Base-by-base conservation (phyloP, 2,113 vertebrate genomes). In the Carettochelys insculpta region DNA sequence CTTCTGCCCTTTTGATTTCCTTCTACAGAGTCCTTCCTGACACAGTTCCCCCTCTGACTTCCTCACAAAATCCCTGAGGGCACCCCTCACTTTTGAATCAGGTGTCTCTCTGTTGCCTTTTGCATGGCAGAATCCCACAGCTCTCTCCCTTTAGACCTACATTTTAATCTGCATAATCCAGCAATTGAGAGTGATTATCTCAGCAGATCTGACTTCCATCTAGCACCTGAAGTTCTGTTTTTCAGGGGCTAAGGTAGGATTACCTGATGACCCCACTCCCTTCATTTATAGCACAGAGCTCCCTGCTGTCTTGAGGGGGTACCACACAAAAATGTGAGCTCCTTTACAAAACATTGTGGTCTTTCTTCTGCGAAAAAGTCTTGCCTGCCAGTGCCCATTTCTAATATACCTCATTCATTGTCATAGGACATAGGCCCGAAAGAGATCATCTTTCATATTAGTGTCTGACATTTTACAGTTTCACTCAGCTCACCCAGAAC, bases 401-500 rank as follows among this genome's bases (percentile, higher is more conserved):
- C 73, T 41, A 78, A 73, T 61, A 58, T 71, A 25, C 5, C 77
- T 68, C 31, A 58, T 78, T 87, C 29, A 84, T 75, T 75, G 16
- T 47, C 0, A 3, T 17, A 77, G 52, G 24, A 78, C 34, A 50
- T 16, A 80, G 17, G 38, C 78, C 27, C 84, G 47, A 88, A 56
- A 0, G 1, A 82, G 79, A 86, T 50, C n/a, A 77, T 88, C 52
- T 86, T 51, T 92, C 52, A 58, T 58, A 50, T 76, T 51, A 56
- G 12, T 6, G 8, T 34, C 77, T 92, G 82, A 77, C 58, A 82
- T 86, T 86, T 90, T 81, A 84, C 1, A 0, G 45, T 89, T 86
- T 86, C 56, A 45, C 71, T 82, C 76, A 82, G 58, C 24, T 94
- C 58, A 80, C 71, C 16, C 71, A 68, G 79, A 90, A 94, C 86